Evolutionary conservation across 2,113 vertebrate genomes (phyloP), one percentile per base, ranked within the genome.

Genomic region (Potamarius usumacintae): DNA sequence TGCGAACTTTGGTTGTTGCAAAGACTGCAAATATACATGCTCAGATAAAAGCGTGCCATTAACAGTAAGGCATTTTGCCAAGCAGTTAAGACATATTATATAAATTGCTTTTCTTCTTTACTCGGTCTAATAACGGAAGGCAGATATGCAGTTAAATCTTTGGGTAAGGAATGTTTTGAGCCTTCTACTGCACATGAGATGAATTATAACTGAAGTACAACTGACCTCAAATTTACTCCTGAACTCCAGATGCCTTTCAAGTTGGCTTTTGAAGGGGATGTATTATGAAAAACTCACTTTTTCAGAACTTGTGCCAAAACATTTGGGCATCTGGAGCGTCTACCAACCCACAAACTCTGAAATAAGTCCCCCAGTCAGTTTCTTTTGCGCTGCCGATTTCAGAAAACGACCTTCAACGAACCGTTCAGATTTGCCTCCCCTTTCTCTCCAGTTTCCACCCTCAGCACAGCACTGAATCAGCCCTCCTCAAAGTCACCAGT

Each of bases 1-100:
- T 20, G 65, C 71, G 48, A 67, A 71, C 63, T 83, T 53, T 52
- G 74, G 25, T 27, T 78, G 53, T 18, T 58, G 18, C 53, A 18
- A 63, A 62, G 18, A 42, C 58, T 85, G 57, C 72, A 78, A 18
- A 86, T 82, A 62, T 62, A 48, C 34, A 82, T 17, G 14, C 30
- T 14, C 27, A 62, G 79, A 81, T 34, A 42, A 81, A 81, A 42
- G 78, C 3, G 9, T 1, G 76, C 50, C 50, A 81, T 81, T 81
- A 81, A 20, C 57, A 42, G 10, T 5, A 10, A 1, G 79, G 79
- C 79, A 18, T 11, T 42, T 22, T 82, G 57, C 79, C 79, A 82
- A 25, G 30, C 30, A 12, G 79, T 25, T 82, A 22, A 42, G 57
- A 22, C 20, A n/a, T 62, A 22, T 14, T 62, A 62, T 48, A 22